Percentiles rank a stretch among this genome's conserved stretches.
These are phyloP conservation scores for Glossosoma conforme DNA, from an alignment of 1,140 invertebrate species.

Conservation along the genomic window DNA sequence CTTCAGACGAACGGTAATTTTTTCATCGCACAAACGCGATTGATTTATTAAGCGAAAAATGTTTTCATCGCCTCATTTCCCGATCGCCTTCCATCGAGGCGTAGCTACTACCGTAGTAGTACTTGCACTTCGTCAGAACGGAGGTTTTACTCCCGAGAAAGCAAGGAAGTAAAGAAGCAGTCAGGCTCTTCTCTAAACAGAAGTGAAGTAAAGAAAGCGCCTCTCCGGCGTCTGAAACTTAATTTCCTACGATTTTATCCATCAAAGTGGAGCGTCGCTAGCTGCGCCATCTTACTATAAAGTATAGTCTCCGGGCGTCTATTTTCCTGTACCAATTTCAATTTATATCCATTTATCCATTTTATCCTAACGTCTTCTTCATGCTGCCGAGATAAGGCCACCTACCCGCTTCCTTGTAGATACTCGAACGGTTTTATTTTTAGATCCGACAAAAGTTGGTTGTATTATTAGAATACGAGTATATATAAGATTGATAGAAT, in stretches of 20 bases:
- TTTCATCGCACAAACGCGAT: too few species aligned
- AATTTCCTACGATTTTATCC: slow-evolving; percentile 28
- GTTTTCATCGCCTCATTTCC: background rate
- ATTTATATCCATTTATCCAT: slow-evolving; percentile 31
- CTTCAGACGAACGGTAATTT: too few species aligned
- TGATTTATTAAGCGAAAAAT: background rate
- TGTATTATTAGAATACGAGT: slow-evolving; percentile 10
- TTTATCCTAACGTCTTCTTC: slow-evolving; percentile 23
- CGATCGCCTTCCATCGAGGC: background rate
- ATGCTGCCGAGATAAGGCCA: slow-evolving; percentile 16
- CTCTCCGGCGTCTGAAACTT: slow-evolving; percentile 14
- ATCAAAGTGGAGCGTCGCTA: slow-evolving; percentile 19
- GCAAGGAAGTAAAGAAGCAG: background rate
- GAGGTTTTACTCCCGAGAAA: background rate
- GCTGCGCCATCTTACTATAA: slow-evolving; percentile 1
- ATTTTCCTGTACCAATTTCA: slow-evolving; percentile 31
- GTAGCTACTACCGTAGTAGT: background rate
- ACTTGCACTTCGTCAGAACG: background rate
- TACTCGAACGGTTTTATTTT: slow-evolving; percentile 11
- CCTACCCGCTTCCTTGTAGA: slow-evolving; percentile 3
- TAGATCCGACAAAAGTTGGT: slow-evolving; percentile 14
- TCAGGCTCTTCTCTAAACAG: background rate
- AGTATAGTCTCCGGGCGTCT: background rate
- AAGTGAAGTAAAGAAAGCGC: background rate
- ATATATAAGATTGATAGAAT: too few species aligned